Base-by-base conservation (phyloP, 2,113 vertebrate species). In the Crocuta crocuta region DNA sequence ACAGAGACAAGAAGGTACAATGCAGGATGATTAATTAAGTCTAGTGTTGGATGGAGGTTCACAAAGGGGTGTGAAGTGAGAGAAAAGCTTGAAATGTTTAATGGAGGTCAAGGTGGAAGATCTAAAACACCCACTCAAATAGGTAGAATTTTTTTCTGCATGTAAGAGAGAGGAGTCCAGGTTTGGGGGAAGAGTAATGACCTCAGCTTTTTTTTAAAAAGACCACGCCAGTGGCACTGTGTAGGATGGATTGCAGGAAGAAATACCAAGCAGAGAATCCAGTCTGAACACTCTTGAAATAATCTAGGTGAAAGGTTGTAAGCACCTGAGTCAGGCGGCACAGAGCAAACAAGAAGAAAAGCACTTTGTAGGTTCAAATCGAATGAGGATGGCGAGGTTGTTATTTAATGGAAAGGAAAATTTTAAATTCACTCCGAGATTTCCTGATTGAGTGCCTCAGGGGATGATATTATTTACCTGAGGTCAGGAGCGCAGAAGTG, bases 321-420 rank as follows among this genome's bases (percentile, higher is more conserved):
- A 83, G 26, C 58, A 76, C 76, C 45, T 58, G 68, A 95, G 43
- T 79, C 73, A 83, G 81, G 43, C 23, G 71, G 21, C 55, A 58
- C n/a, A 58, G 26, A 84, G 16, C 39, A 92, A 87, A 85, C 19
- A 92, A 17, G 39, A 90, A 92, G 53, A 87, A 92, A 93, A 82
- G 4, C 4, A 85, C 17, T 96, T 73, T 50, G 61, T 83, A 24
- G 24, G 2, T 91, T 95, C 71, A 88, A 10, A 61, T 84, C 48
- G 45, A 24, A 43, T 86, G 23, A 39, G 33, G 4, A 35, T 70
- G 61, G 13, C 58, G 70, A 92, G 19, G 81, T 16, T 87, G 2
- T 50, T 96, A 33, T 48, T 96, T 80, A 84, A 7, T 28, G 28
- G 48, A 48, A 89, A 96, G 63, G 65, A 73, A 88, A 48, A 10